Evolutionary conservation across 2,797 vertebrate species (phyloP).

Genomic region (Halcyon chelicuti): DNA sequence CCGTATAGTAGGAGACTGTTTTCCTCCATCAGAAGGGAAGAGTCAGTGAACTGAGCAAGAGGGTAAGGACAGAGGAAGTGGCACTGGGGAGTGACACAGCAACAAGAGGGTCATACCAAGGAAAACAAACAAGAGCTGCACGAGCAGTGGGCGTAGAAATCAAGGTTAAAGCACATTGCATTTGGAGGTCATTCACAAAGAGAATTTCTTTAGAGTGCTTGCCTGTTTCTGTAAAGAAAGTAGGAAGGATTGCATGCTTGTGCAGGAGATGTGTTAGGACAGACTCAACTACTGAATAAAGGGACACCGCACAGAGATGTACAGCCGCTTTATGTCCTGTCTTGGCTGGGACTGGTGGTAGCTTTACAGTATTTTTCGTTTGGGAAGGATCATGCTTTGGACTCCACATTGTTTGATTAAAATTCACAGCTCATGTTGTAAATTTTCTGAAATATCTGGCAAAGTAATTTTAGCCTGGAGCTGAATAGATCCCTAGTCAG

Average conservation of each 20-base stretch:
- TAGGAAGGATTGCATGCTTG: neutral
- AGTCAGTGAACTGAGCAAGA: neutral
- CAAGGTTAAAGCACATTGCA: neutral
- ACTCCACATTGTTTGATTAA: neutral
- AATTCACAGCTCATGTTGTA: neutral
- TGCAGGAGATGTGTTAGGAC: neutral
- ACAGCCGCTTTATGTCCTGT: neutral
- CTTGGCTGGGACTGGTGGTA: neutral
- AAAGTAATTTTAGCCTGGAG: neutral
- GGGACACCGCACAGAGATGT: rapidly evolving
- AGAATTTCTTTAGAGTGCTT: neutral
- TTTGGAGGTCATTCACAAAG: neutral
- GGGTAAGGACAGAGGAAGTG: neutral
- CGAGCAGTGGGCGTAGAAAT: neutral
- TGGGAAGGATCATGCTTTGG: neutral
- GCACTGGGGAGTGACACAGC: neutral
- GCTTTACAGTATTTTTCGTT: rapidly evolving
- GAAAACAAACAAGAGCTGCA: neutral
- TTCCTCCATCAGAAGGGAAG: neutral
- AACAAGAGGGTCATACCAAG: neutral
- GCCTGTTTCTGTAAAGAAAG: neutral
- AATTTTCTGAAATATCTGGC: neutral
- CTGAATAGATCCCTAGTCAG: neutral
- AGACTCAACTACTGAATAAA: neutral
- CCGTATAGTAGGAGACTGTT: conserved; percentile 51